These are phyloP conservation scores for Aspiorhynchus laticeps DNA, from an alignment of 2,113 vertebrate genomes.

Conservation along the genomic window DNA sequence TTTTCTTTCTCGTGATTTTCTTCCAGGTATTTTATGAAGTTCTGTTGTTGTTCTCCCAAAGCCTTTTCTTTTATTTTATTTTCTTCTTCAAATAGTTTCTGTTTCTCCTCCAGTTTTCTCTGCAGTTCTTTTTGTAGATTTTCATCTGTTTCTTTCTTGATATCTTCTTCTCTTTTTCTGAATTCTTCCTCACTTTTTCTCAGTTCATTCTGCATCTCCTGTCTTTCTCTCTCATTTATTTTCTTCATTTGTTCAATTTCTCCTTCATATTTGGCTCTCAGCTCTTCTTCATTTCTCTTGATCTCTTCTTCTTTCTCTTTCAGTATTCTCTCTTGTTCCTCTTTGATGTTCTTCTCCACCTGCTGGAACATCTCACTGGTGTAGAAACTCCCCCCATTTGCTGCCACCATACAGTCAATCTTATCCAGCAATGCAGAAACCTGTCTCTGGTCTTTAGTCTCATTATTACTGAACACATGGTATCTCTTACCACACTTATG, in stretches of 20 bases:
- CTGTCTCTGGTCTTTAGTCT: too few species aligned
- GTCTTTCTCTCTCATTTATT: not conserved
- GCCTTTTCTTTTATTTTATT: not conserved
- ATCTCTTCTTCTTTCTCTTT: not conserved
- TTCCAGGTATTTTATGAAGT: not conserved
- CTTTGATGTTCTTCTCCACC: not conserved
- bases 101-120: not conserved
- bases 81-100: not conserved
- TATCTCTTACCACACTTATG: too few species aligned
- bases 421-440: not conserved
- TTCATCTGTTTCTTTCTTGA: not conserved
- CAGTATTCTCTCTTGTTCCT: not conserved
- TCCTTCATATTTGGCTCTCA: slow-evolving; percentile 15
- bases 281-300: not conserved
- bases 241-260: slow-evolving; percentile 24
- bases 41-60: not conserved
- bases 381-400: not conserved
- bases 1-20: slow-evolving; percentile 17
- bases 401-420: not conserved
- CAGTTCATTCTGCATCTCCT: not conserved
- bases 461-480: too few species aligned
- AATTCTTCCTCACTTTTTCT: not conserved
- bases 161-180: not conserved
- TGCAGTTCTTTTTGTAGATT: not conserved
- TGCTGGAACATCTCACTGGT: not conserved